phyloP scores from a whole-genome alignment of 2,888 invertebrate genomes.

The Pachycephus smyrnensis region DNA sequence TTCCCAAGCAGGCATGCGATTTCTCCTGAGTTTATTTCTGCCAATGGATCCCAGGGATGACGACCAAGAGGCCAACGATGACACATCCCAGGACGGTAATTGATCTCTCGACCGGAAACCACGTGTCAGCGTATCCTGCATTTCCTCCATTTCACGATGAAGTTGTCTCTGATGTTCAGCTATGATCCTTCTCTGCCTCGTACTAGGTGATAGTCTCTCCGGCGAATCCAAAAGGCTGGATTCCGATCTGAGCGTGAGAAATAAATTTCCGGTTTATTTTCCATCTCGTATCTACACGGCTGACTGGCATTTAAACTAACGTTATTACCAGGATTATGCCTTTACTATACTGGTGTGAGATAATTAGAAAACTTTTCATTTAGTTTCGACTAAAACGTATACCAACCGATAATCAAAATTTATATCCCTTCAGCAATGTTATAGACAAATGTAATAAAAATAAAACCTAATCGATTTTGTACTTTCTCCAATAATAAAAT shows the following conservation, averaged over 20 bases:
- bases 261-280: too few species aligned
- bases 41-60: conserved; percentile 50
- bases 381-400: too few species aligned
- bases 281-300: neutral
- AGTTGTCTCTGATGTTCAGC: conserved; percentile 51
- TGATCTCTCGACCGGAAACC: conserved; percentile 47
- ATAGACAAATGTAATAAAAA: too few species aligned
- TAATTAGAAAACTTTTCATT: too few species aligned
- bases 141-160: conserved; percentile 51
- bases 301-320: conserved; percentile 7
- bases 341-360: too few species aligned
- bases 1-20: conserved; percentile 46
- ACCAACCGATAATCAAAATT: too few species aligned
- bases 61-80: conserved; percentile 51
- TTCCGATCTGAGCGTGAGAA: conserved; percentile 42
- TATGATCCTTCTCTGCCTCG: conserved; percentile 44
- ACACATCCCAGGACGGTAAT: conserved; percentile 51
- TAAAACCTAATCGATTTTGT: too few species aligned
- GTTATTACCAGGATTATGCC: neutral
- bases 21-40: conserved; percentile 40
- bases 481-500: too few species aligned
- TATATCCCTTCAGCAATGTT: too few species aligned
- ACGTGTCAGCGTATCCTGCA: conserved; percentile 54
- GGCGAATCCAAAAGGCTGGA: conserved; percentile 38
- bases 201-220: conserved; percentile 34